Evolutionary conservation across 1,140 invertebrate genomes (phyloP), one percentile per base, ranked within the genome.

Genomic region (Venturia canescens): DNA sequence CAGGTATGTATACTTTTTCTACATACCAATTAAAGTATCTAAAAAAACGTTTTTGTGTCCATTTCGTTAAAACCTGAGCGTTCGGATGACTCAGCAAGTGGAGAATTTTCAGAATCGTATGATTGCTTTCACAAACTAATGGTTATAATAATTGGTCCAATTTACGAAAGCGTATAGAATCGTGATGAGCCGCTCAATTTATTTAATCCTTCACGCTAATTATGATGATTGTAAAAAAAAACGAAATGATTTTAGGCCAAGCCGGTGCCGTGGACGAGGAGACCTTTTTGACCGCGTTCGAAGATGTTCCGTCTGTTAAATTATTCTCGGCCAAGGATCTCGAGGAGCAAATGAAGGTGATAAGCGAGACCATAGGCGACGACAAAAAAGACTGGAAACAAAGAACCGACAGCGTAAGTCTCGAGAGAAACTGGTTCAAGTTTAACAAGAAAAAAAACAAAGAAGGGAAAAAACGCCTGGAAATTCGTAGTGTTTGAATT

Each of bases 361-460:
- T 98, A 48, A 93, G 94, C 81, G 94, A 96, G 13, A 94, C 94
- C 5, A 94, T 99, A 48, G 94, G 95, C 18, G 96, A 98, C 90
- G 93, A 95, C 26, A 96, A 94, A 85, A 95, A 96, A 87, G 97
- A 98, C 85, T 99, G 98, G 98, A 97, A 98, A 91, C 98, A 97
- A 90, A 93, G 98, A 81, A 94, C 96, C 38, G 97, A 99, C 84
- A 95, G 95, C 84, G 96, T 97, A 92, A 93, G 95, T 93, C 2
- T 44, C 1, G 3, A 27, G 57, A 53, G 1, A 27, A 66, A 66
- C 23, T 29, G 2, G 13, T 66, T 63, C 18, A 63, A 21, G 57
- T 23, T 53, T 53, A 26, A 63, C 4, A 63, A 26, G 23, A 15
- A 66, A 63, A 63, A 63, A 63, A 63, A 21, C 9, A 21, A 31